phyloP scores from a whole-genome alignment of 2,888 invertebrate genomes.

The Chymomyza fuscimana region DNA sequence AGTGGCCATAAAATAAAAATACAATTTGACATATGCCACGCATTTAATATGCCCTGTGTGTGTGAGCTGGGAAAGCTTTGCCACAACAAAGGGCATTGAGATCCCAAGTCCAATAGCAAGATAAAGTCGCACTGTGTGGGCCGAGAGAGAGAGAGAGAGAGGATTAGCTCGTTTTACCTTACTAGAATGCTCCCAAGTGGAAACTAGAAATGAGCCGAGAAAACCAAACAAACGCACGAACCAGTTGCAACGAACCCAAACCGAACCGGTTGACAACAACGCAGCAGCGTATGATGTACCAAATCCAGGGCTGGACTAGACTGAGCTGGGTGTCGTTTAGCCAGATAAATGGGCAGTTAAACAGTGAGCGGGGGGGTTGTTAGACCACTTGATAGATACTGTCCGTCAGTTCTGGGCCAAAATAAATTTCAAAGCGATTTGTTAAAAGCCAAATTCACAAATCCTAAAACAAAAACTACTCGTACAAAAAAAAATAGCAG shows the following conservation, averaged over 20 bases:
- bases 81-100: background rate
- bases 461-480: constrained; percentile 15
- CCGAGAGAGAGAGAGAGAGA: background rate
- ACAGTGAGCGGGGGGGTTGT: background rate
- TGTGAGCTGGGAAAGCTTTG: background rate
- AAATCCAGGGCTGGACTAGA: constrained; percentile 32
- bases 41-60: background rate
- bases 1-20: background rate
- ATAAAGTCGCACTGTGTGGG: background rate
- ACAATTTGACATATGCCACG: constrained; percentile 1
- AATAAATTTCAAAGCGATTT: constrained; percentile 66
- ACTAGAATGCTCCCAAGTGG: constrained; percentile 8
- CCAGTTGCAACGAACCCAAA: constrained; percentile 6
- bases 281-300: constrained; percentile 39
- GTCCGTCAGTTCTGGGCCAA: constrained; percentile 7
- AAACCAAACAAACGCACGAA: background rate
- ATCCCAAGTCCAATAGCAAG: constrained; percentile 2
- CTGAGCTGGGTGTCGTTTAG: constrained; percentile 47
- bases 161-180: background rate
- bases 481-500: constrained; percentile 26
- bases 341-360: constrained; percentile 50
- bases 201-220: constrained; percentile 2
- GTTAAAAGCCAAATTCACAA: constrained; percentile 44
- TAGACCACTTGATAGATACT: constrained; percentile 27
- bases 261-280: constrained; percentile 12